phyloP scores from a whole-genome alignment of 1,140 invertebrate species.

The Homarus americanus region DNA sequence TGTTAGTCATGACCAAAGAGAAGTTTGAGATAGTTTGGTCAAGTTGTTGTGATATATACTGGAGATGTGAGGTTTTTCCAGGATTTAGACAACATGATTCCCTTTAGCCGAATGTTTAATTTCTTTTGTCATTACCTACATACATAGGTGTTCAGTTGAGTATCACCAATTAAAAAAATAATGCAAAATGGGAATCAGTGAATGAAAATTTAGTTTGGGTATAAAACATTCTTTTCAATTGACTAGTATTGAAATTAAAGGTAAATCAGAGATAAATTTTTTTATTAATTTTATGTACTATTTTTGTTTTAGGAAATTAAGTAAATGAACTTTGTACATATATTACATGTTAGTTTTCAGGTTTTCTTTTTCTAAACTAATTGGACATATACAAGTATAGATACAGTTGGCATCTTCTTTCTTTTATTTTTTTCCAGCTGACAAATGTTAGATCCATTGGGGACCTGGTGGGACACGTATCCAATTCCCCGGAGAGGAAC shows the following conservation, averaged over 20 bases:
- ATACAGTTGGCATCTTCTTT: too few relatives aligned
- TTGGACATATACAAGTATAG: neutral
- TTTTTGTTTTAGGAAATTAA: neutral
- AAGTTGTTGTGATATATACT: too few relatives aligned
- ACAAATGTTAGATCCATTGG: constrained; percentile 84
- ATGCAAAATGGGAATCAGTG: too few relatives aligned
- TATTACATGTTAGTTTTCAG: neutral
- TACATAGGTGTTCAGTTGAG: too few relatives aligned
- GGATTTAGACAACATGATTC: neutral
- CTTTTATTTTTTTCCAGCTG: constrained; percentile 77
- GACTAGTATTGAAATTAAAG: too few relatives aligned
- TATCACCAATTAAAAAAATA: too few relatives aligned
- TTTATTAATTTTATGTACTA: neutral
- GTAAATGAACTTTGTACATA: neutral
- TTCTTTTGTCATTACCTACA: too few relatives aligned
- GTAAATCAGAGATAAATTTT: too few relatives aligned
- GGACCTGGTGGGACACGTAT: constrained; percentile 85
- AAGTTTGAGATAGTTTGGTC: neutral
- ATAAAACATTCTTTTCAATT: too few relatives aligned
- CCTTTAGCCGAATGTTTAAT: neutral
- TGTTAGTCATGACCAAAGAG: neutral
- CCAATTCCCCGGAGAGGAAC: constrained; percentile 85
- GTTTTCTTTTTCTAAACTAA: neutral
- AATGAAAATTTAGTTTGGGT: too few relatives aligned
- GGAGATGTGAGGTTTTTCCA: neutral